Evolutionary conservation across 37 sponge, comb jelly and placozoan species (phyloP).

Genomic region (Cladorhizidae sp.): DNA sequence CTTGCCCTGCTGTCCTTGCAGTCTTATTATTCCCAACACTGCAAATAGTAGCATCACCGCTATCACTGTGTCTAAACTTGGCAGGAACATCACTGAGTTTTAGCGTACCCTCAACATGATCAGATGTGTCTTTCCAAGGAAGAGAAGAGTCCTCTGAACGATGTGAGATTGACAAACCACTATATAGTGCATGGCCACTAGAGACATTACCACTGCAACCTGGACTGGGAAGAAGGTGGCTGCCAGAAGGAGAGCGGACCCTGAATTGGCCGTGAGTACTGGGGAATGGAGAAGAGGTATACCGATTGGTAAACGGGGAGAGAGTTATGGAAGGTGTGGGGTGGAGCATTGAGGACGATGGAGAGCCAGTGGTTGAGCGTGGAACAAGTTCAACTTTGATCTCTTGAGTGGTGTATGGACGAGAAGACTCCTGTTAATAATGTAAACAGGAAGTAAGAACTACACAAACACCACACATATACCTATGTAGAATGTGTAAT

Average conservation of each 20-base stretch:
- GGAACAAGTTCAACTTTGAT: not conserved
- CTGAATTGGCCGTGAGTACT: not conserved
- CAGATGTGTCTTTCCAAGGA: too few species aligned
- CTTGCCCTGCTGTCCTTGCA: too few species aligned
- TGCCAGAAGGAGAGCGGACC: not conserved
- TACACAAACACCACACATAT: too few species aligned
- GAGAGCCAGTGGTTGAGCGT: not conserved
- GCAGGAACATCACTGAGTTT: too few species aligned
- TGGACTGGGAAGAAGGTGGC: conserved; percentile 1
- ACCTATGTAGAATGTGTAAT: too few species aligned
- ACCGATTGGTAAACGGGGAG: not conserved
- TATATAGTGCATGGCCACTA: not conserved
- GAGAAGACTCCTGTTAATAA: not conserved
- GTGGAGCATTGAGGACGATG: not conserved
- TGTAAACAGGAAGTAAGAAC: too few species aligned
- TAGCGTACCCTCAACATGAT: too few species aligned
- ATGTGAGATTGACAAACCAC: not conserved
- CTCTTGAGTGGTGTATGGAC: conserved; percentile 10
- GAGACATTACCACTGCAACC: not conserved
- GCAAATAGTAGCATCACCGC: too few species aligned
- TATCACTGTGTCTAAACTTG: too few species aligned
- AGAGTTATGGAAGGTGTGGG: not conserved
- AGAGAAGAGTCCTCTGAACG: not conserved
- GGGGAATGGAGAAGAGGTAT: not conserved
- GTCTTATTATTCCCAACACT: too few species aligned